These are phyloP conservation scores for Sphaeridia pumilis DNA, from an alignment of 2,888 invertebrate genomes.

Conservation along the genomic window DNA sequence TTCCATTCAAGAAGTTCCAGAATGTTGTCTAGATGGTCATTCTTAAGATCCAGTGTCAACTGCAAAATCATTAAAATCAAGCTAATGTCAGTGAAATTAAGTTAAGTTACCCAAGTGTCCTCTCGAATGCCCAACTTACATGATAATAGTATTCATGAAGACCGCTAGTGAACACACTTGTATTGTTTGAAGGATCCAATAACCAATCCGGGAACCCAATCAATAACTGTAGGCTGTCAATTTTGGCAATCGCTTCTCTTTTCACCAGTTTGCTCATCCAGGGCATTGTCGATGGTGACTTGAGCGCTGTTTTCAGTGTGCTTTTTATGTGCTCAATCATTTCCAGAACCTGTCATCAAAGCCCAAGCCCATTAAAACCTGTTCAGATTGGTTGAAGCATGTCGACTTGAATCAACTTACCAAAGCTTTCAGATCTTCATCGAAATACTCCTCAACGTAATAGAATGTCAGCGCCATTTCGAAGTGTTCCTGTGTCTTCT, in stretches of 20 bases:
- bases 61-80: neutral
- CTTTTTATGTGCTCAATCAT: slow-evolving; percentile 16
- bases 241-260: slow-evolving; percentile 12
- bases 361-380: neutral
- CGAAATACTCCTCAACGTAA: slow-evolving; percentile 41
- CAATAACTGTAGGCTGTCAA: slow-evolving; percentile 15
- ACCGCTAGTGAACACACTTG: slow-evolving; percentile 3
- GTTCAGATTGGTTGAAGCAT: neutral
- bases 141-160: slow-evolving; percentile 13
- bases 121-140: slow-evolving; percentile 13
- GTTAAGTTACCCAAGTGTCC: neutral
- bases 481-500: slow-evolving; percentile 39
- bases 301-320: slow-evolving; percentile 5
- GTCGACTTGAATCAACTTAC: neutral
- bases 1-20: slow-evolving; percentile 21
- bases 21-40: slow-evolving; percentile 25
- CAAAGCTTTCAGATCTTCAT: slow-evolving; percentile 34
- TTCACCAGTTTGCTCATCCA: slow-evolving; percentile 22
- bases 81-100: neutral
- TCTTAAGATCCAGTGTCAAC: slow-evolving; percentile 16
- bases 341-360: slow-evolving; percentile 7
- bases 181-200: slow-evolving; percentile 1
- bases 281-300: slow-evolving; percentile 10
- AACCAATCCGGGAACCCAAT: slow-evolving; percentile 24
- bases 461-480: slow-evolving; percentile 41